phyloP scores from a whole-genome alignment of 23 tunicate genomes.

The Phallusia fumigata region DNA sequence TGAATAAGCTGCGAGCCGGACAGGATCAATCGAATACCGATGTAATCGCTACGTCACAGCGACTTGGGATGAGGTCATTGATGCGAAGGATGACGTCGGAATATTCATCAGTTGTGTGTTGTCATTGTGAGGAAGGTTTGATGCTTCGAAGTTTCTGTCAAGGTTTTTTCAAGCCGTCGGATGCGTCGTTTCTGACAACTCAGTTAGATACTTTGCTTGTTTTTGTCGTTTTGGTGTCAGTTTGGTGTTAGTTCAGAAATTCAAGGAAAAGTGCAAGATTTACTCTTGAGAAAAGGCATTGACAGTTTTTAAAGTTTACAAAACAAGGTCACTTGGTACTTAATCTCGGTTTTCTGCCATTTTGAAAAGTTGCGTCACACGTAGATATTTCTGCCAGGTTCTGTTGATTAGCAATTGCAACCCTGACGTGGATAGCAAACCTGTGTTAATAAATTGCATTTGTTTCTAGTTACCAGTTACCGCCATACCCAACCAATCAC shows the following conservation, averaged over 20 bases:
- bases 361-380: no score
- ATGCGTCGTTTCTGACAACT: neutral
- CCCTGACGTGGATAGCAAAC: no score
- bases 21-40: neutral
- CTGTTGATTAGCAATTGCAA: no score
- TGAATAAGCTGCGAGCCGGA: neutral
- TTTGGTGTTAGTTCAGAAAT: no score
- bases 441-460: no score
- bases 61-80: neutral
- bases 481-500: neutral
- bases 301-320: no score
- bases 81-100: slow-evolving; percentile 1
- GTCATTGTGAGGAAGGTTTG: neutral
- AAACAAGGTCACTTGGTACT: no score
- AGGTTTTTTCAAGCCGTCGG: neutral
- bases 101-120: neutral
- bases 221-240: neutral
- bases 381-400: no score
- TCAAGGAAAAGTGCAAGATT: no score
- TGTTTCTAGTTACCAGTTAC: no score
- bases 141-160: neutral
- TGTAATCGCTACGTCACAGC: neutral
- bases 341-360: no score
- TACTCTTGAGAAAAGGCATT: no score
- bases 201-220: neutral